These are phyloP conservation scores for Tragelaphus strepsiceros DNA, from an alignment of 2,113 vertebrate genomes.

Conservation along the genomic window DNA sequence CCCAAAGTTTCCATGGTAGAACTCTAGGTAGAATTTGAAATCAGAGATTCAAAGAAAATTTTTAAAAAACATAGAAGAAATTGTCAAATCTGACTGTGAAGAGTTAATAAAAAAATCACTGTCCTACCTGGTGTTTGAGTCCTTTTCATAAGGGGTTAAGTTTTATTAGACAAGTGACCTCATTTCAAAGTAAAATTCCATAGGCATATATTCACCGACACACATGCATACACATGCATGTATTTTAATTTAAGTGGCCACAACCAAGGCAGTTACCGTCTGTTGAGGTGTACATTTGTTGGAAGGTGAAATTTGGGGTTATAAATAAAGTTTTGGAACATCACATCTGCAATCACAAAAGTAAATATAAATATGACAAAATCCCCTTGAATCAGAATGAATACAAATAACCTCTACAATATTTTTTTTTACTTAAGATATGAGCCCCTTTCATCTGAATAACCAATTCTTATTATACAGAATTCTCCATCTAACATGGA, in stretches of 20 bases:
- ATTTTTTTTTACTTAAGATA: background rate
- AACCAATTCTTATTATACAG: background rate
- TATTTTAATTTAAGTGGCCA: background rate
- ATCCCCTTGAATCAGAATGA: background rate
- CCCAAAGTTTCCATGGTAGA: background rate
- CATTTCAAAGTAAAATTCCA: background rate
- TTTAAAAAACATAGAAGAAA: background rate
- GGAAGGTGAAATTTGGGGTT: background rate
- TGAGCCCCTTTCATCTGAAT: background rate
- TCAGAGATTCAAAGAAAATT: background rate
- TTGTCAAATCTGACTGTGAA: background rate
- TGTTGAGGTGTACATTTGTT: background rate
- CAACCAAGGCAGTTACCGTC: background rate
- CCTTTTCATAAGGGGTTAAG: background rate
- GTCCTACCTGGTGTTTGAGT: background rate
- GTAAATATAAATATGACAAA: background rate
- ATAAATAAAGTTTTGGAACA: background rate
- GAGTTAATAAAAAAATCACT: background rate
- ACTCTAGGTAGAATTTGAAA: background rate
- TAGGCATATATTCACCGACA: background rate
- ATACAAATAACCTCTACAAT: background rate
- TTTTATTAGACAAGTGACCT: background rate
- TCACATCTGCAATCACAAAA: background rate
- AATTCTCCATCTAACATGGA: background rate
- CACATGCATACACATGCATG: too few species aligned